Evolutionary conservation across 35 echinoderm and acorn worm genomes (phyloP), one percentile per base, ranked within the genome.

Genomic region (Anneissia japonica): DNA sequence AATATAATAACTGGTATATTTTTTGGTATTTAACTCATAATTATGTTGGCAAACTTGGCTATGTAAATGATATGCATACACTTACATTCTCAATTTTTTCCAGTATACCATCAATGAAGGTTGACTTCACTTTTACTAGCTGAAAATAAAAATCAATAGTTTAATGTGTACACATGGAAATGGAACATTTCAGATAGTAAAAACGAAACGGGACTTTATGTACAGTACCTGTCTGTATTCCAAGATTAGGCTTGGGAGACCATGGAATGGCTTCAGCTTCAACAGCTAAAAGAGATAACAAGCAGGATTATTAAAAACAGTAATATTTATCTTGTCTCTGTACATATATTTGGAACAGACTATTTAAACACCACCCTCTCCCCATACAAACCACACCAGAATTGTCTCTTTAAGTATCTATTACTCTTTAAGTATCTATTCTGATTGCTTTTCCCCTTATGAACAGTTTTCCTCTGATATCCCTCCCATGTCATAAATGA

Each of bases 51-150:
- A 12, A 46, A 35, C 35, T 6, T 82, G 39, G 7, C 35, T 14
- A 29, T 10, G 12, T 17, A 38, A 16, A 36, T 74, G 40, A 0
- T 12, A 17, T 37, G 6, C 35, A 32, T 56, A 9, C 36, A 97
- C 95, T 89, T 82, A 98, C 95, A 39, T 93, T 45, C 28, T 82
- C 75, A 31, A 98, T 80, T 76, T 46, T 91, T 41, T 93, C 88
- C 23, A 93, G 55, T 26, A 91, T 73, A 0, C 95, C 95, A 89
- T 98, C 95, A 13, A 98, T 74, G 38, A 94, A 98, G 0, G 95
- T 98, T 4, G 92, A 94, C 43, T 98, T 98, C 35, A 98, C 46
- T 72, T 98, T 98, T 72, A 91, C 75, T 23, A 98, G 37, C 95
- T 97, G 80, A 37, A 36, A 87, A 38, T 73, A 32, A 39, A 32